phyloP scores from a whole-genome alignment of 2,797 vertebrate genomes.

The Manis javanica region DNA sequence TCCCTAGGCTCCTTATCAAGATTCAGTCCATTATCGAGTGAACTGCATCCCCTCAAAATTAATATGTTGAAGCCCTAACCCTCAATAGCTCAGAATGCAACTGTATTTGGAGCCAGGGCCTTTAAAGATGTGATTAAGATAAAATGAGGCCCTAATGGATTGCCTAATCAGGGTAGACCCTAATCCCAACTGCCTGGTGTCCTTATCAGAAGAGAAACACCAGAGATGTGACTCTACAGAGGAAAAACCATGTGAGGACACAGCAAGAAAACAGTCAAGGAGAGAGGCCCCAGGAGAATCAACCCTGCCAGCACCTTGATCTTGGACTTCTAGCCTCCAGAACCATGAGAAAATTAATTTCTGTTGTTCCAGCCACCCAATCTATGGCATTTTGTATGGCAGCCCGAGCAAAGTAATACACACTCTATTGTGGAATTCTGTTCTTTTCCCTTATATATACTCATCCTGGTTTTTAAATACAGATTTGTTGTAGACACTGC shows the following conservation, averaged over 20 bases:
- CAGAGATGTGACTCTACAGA: not conserved
- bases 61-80: not conserved
- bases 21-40: not conserved
- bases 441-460: not conserved
- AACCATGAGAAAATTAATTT: not conserved
- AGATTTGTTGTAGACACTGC: not conserved
- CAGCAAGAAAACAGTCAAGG: not conserved
- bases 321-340: not conserved
- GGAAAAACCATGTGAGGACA: not conserved
- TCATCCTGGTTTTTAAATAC: not conserved
- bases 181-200: not conserved
- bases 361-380: not conserved
- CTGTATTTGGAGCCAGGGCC: not conserved
- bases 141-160: not conserved
- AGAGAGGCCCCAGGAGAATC: not conserved
- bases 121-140: not conserved
- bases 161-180: not conserved
- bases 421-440: not conserved
- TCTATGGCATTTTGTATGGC: not conserved
- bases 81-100: not conserved
- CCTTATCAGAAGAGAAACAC: not conserved
- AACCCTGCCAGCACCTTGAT: not conserved
- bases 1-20: not conserved
- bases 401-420: not conserved
- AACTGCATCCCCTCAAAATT: not conserved